Conservation (phyloP, 2,113 vertebrate genomes). For the Platysteira castanea region DNA sequence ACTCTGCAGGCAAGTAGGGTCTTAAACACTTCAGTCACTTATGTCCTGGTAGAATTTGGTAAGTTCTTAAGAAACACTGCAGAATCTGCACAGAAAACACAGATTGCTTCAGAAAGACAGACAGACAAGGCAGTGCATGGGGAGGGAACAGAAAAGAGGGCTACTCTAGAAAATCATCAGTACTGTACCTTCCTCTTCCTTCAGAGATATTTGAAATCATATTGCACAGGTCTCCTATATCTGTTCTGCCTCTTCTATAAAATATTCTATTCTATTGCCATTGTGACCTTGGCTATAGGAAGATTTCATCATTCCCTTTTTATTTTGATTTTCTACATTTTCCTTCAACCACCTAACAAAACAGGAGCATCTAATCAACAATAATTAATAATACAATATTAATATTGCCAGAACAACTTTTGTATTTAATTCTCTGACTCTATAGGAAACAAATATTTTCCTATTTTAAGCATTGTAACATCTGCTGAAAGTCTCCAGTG, state of each 20-base stretch:
- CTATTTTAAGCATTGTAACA: not conserved
- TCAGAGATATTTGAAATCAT: not conserved
- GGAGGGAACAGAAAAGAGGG: not conserved
- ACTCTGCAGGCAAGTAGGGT: not conserved
- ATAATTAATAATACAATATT: not conserved
- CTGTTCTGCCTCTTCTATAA: not conserved
- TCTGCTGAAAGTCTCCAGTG: not conserved
- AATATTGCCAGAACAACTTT: not conserved
- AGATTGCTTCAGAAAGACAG: not conserved
- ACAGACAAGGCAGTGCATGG: not conserved
- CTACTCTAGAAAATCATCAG: not conserved
- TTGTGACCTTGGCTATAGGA: not conserved
- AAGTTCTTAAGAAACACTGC: not conserved
- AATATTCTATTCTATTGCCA: not conserved
- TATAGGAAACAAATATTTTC: not conserved
- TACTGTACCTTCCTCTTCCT: not conserved
- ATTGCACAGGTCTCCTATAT: not conserved
- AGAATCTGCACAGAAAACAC: not conserved
- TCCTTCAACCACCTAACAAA: not conserved
- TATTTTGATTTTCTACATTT: not conserved
- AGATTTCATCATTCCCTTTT: not conserved
- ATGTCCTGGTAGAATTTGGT: not conserved
- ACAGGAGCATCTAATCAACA: not conserved
- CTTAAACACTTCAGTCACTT: not conserved
- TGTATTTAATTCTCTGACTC: not conserved